Base-by-base conservation (phyloP, 1,140 invertebrate species). In the Drosophila sucinea region DNA sequence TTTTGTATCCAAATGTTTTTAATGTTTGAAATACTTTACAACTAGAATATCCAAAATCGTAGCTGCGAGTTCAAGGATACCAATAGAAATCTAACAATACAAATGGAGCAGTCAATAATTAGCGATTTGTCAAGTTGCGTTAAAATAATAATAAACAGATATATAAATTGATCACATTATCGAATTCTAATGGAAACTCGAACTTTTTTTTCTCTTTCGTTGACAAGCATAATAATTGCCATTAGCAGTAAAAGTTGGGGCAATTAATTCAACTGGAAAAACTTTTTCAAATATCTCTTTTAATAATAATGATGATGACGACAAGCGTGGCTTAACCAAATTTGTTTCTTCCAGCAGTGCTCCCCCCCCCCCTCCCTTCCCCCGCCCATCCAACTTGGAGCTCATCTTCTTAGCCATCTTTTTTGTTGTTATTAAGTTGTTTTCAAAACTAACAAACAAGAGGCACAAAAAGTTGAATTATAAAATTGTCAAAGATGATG, bases 381-480 rank as follows among this genome's bases (percentile, higher is more conserved):
- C 8, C 8, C 10, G 8, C 35, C 35, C 7, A 38, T n/a, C n/a
- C n/a, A n/a, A n/a, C 7, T 51, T 51, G 44, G 8, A 27, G 44
- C 44, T 51, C 23, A 51, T 51, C 44, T 51, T 51, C 44, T 51
- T 51, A 27, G 25, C 44, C 44, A 51, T 51, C 44, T 51, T 51
- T 51, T 38, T 38, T 58, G 32, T 86, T 81, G 54, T 67, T 86
- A 86, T 89, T 89, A 89, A 89, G 84, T 81, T 87, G 84, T 87
- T 87, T 74, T 80, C 57, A 70, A 75, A 87, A 87, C 84, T 87
- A 89, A 41, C 77, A 65, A 41, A 62, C 51, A 58, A 35, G 38
- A 64, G 44, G 41, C 60, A 62, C 38, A 71, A 87, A 84, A 87
- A 87, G 84, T 87, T 87, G 76, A 84, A 90, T 87, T 84, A 87